Percentiles rank a stretch among this genome's conserved stretches.
Evolutionary conservation across 1,140 invertebrate genomes (phyloP).

Genomic region (Yoshiicerus persimilis): DNA sequence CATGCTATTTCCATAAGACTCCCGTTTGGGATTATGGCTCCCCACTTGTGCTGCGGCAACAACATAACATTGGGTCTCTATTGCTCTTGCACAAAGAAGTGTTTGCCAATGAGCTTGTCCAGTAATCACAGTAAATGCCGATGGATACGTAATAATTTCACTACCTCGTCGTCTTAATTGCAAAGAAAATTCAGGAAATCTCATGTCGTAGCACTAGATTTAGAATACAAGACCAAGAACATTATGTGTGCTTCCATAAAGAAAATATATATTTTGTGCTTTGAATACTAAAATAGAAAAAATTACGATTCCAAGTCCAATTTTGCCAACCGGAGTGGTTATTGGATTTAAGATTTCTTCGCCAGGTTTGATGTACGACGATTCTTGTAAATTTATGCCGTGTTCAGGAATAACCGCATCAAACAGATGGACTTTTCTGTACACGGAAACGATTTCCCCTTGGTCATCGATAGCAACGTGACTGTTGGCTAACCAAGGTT

Average conservation of each 20-base stretch:
- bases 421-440: conserved; percentile 91
- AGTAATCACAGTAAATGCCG: conserved; percentile 90
- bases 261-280: too few relatives aligned
- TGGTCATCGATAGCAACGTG: conserved; percentile 80
- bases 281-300: too few relatives aligned
- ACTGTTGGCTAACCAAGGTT: conserved; percentile 65
- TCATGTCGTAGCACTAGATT: conserved; percentile 91
- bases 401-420: conserved; percentile 84
- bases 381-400: conserved; percentile 73
- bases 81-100: conserved; percentile 71
- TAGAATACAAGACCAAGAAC: too few relatives aligned
- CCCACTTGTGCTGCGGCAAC: conserved; percentile 93
- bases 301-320: conserved; percentile 69
- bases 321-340: conserved; percentile 70
- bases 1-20: conserved; percentile 90
- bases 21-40: conserved; percentile 79
- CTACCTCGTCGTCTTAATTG: conserved; percentile 75
- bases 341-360: conserved; percentile 66
- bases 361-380: conserved; percentile 69
- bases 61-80: conserved; percentile 93
- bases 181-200: conserved; percentile 86
- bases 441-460: conserved; percentile 75
- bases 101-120: conserved; percentile 93
- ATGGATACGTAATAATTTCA: conserved; percentile 87
- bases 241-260: too few relatives aligned